Evolutionary conservation across 2,113 vertebrate species (phyloP).

Genomic region (Perccottus glenii): DNA sequence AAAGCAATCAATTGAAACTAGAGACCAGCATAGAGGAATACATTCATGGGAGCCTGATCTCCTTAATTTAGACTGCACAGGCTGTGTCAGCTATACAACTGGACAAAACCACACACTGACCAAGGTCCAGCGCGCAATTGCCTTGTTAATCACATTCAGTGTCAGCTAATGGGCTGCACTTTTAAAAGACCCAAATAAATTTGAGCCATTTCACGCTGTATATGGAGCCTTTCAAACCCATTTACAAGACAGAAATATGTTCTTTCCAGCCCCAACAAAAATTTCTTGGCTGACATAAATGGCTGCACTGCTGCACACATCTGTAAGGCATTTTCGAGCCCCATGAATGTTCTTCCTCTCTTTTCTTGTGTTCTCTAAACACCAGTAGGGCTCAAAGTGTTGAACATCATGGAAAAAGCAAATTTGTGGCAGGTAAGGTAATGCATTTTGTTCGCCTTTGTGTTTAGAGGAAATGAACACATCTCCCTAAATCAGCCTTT

Average conservation of each 20-base stretch:
- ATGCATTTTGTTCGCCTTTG: conserved; percentile 30
- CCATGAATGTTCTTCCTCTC: conserved; percentile 34
- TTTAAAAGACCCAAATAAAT: conserved; percentile 9
- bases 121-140: conserved; percentile 33
- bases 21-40: conserved; percentile 63
- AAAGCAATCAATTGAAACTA: conserved; percentile 72
- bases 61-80: conserved; percentile 36
- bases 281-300: conserved; percentile 47
- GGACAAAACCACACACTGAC: conserved; percentile 33
- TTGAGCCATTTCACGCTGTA: conserved; percentile 1
- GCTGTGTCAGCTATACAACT: conserved; percentile 47
- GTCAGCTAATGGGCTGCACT: conserved; percentile 22
- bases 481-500: conserved; percentile 53
- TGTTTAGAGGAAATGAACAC: conserved; percentile 52
- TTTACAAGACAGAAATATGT: conserved; percentile 32
- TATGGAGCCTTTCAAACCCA: conserved; percentile 12
- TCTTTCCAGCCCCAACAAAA: conserved; percentile 33
- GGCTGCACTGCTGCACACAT: conserved; percentile 56
- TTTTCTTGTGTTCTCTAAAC: conserved; percentile 38
- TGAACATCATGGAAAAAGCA: conserved; percentile 22
- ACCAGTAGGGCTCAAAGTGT: conserved; percentile 30
- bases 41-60: conserved; percentile 40
- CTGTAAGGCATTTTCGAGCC: conserved; percentile 68
- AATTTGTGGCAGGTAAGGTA: conserved; percentile 45
- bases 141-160: conserved; percentile 43